Evolutionary conservation across 2,888 invertebrate species (phyloP).

Genomic region (Andrena dorsata): DNA sequence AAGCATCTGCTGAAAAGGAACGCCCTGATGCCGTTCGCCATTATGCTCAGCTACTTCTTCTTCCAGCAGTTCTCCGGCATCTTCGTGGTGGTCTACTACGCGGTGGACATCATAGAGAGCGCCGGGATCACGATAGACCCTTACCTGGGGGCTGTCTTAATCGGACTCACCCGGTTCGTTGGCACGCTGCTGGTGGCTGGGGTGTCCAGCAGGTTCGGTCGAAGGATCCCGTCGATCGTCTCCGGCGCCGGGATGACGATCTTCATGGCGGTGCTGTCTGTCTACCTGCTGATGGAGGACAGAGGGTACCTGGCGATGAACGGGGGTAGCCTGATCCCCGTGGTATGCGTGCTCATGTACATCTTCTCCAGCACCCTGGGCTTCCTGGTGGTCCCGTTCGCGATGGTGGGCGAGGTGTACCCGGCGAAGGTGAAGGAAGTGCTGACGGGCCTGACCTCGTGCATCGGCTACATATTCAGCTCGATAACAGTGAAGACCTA

Average conservation of each 20-base stretch:
- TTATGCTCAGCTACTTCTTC: conserved; percentile 86
- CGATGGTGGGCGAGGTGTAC: conserved; percentile 87
- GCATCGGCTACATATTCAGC: conserved; percentile 86
- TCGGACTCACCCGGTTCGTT: conserved; percentile 85
- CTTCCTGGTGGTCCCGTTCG: conserved; percentile 87
- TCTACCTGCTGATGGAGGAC: conserved; percentile 82
- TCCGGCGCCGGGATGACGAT: conserved; percentile 87
- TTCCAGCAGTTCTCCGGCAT: conserved; percentile 88
- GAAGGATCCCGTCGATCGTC: conserved; percentile 87
- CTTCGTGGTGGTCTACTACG: conserved; percentile 87
- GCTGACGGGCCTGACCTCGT: conserved; percentile 85
- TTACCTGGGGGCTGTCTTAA: conserved; percentile 86
- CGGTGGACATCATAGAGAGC: conserved; percentile 85
- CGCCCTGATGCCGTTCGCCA: conserved; percentile 85
- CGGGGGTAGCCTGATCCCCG: conserved; percentile 81
- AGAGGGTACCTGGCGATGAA: conserved; percentile 75
- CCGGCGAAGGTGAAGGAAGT: conserved; percentile 86
- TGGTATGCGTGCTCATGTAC: conserved; percentile 85
- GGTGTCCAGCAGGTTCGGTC: conserved; percentile 86
- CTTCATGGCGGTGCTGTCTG: conserved; percentile 86
- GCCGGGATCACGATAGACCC: conserved; percentile 85
- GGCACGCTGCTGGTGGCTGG: conserved; percentile 85
- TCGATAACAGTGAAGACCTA: conserved; percentile 86
- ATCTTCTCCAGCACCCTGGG: conserved; percentile 86
- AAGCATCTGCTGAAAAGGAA: conserved; percentile 82